Conservation (phyloP, 2,113 vertebrate genomes). For the Dromaius novaehollandiae region DNA sequence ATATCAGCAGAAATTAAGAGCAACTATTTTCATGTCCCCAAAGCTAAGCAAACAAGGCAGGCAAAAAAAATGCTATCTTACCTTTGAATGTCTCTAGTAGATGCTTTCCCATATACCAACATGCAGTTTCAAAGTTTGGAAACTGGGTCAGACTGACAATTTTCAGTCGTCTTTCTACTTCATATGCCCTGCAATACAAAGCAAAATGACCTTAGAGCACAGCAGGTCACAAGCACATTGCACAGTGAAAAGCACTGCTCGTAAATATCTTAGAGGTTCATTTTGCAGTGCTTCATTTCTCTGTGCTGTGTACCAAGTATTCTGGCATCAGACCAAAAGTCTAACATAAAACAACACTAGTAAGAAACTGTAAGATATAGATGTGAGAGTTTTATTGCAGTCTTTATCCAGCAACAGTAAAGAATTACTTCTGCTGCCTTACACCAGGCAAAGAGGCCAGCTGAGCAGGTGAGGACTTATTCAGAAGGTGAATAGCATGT, state of each 20-base stretch:
- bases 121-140: constrained; percentile 94
- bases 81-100: constrained; percentile 96
- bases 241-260: not conserved
- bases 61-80: constrained; percentile 51
- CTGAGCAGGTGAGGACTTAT: not conserved
- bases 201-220: constrained; percentile 1
- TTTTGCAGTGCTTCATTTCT: not conserved
- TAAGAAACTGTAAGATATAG: not conserved
- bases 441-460: not conserved
- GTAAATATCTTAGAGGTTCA: not conserved
- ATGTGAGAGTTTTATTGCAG: not conserved
- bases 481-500: not conserved
- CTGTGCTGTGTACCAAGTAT: not conserved
- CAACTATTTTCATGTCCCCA: not conserved
- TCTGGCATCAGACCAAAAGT: not conserved
- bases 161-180: constrained; percentile 94
- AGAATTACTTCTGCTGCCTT: not conserved
- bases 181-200: constrained; percentile 90
- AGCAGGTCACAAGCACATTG: not conserved
- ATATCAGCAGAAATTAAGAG: not conserved
- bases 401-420: not conserved
- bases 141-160: constrained; percentile 94
- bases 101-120: constrained; percentile 96
- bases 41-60: not conserved
- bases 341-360: not conserved